Evolutionary conservation across 30 jellyfish, hydroid and myxozoan genomes (phyloP).

Genomic region (Hydra vulgaris): DNA sequence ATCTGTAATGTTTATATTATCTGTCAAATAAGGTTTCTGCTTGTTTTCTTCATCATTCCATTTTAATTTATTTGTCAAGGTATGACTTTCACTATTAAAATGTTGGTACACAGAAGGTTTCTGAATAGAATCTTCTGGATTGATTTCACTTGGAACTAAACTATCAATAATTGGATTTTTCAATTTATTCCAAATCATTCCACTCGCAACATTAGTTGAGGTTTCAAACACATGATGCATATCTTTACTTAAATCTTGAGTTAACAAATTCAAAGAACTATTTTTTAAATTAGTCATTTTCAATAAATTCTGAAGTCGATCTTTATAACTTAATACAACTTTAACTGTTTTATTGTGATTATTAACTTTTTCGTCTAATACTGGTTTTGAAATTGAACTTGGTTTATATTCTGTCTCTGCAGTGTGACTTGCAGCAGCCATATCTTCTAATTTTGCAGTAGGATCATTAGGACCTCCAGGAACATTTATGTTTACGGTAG

Average conservation of each 20-base stretch:
- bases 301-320: background rate
- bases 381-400: background rate
- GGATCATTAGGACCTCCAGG: constrained; percentile 9
- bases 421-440: background rate
- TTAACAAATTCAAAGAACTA: background rate
- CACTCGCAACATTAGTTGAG: background rate
- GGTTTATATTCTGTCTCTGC: background rate
- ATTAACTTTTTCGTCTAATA: background rate
- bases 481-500: background rate
- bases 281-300: too few relatives aligned
- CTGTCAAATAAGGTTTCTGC: background rate
- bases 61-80: background rate
- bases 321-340: background rate
- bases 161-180: background rate
- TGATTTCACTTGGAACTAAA: background rate
- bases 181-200: background rate
- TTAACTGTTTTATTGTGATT: background rate
- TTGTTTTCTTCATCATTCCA: background rate
- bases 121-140: background rate
- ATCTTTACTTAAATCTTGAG: background rate
- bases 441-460: constrained; percentile 8
- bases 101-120: background rate
- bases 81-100: background rate
- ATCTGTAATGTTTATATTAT: background rate
- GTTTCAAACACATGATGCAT: background rate